Conservation (phyloP, 92 coral and sea anemone species). For the Porites lobata region DNA sequence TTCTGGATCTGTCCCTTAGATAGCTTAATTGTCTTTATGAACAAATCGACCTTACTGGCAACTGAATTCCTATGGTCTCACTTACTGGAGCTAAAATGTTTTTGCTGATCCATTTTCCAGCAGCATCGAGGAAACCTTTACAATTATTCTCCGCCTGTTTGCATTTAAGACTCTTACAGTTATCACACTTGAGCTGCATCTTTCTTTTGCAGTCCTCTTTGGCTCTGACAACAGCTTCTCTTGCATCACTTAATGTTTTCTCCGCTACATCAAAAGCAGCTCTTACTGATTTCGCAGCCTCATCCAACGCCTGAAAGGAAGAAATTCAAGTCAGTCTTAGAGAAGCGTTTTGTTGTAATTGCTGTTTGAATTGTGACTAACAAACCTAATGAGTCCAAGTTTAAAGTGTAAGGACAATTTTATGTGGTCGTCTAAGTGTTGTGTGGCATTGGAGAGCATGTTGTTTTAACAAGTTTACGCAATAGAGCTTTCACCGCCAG, state of each 20-base stretch:
- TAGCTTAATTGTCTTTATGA: too few species aligned
- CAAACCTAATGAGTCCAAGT: too few species aligned
- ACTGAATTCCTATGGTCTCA: neutral
- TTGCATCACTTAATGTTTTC: conserved; percentile 76
- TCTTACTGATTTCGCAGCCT: conserved; percentile 86
- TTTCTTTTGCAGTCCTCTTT: conserved; percentile 92
- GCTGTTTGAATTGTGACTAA: too few species aligned
- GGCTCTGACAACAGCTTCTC: conserved; percentile 63
- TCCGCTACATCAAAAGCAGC: conserved; percentile 95
- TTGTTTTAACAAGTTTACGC: too few species aligned
- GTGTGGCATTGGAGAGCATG: too few species aligned
- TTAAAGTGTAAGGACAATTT: too few species aligned
- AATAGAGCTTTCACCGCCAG: too few species aligned
- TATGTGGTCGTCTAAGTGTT: too few species aligned
- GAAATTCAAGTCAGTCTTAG: neutral
- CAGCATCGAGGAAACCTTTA: conserved; percentile 86
- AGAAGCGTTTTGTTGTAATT: too few species aligned
- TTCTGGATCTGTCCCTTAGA: too few species aligned
- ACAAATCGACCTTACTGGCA: too few species aligned
- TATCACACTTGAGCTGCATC: conserved; percentile 90
- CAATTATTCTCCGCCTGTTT: conserved; percentile 83
- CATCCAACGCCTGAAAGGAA: conserved; percentile 76
- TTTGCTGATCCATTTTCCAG: conserved; percentile 95
- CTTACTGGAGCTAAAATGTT: conserved; percentile 38
- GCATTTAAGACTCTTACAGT: conserved; percentile 86